phyloP scores from a whole-genome alignment of 2,113 vertebrate genomes.

The Pseudolaguvia tuberculata region DNA sequence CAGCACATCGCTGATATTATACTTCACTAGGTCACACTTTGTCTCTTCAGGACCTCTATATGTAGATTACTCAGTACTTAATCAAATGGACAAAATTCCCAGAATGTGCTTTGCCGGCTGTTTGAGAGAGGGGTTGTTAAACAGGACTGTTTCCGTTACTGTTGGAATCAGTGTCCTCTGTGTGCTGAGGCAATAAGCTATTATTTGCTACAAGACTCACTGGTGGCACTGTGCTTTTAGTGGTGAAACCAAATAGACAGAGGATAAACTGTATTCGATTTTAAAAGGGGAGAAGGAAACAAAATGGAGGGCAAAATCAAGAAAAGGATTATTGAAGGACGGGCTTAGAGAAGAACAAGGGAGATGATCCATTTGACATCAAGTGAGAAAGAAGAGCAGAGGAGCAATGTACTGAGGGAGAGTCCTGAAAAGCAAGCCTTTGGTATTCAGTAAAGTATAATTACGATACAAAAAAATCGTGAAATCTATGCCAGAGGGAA shows the following conservation, averaged over 20 bases:
- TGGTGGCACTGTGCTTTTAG: background rate
- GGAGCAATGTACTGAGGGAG: background rate
- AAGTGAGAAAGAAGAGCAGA: background rate
- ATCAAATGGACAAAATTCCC: constrained; percentile 36
- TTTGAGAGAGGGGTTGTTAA: constrained; percentile 22
- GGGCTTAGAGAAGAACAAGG: constrained; percentile 46
- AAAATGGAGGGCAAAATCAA: background rate
- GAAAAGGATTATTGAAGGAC: background rate
- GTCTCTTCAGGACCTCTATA: constrained; percentile 29
- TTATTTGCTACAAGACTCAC: background rate
- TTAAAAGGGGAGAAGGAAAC: constrained; percentile 21
- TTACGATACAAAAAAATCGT: background rate
- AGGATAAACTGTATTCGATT: constrained; percentile 50
- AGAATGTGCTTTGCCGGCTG: constrained; percentile 30
- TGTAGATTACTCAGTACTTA: constrained; percentile 41
- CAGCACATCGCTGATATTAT: background rate
- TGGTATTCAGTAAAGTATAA: background rate
- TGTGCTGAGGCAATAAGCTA: background rate
- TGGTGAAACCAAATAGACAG: constrained; percentile 22
- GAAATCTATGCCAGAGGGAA: background rate
- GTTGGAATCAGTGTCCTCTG: background rate
- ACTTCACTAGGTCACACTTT: constrained; percentile 17
- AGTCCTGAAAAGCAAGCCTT: background rate
- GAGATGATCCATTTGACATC: constrained; percentile 24
- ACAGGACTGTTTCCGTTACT: background rate